Percentiles rank a stretch among this genome's conserved stretches.
These are phyloP conservation scores for Cantharis nigra DNA, from an alignment of 2,888 invertebrate genomes.

Conservation along the genomic window DNA sequence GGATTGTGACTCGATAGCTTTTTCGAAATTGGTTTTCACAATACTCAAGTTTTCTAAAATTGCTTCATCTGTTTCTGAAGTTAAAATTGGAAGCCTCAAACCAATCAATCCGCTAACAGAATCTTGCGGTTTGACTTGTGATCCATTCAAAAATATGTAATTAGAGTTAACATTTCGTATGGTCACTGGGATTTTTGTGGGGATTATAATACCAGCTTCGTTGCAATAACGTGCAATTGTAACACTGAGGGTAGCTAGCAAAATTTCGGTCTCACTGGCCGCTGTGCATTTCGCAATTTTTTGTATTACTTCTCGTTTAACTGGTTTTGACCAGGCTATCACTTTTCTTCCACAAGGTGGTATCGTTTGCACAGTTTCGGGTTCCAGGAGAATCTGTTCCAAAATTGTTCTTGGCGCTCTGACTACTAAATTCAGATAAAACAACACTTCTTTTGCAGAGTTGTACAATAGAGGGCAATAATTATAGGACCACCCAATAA, in stretches of 20 bases:
- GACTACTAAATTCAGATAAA: slow-evolving; percentile 54
- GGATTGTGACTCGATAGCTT: slow-evolving; percentile 58
- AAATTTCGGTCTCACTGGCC: slow-evolving; percentile 67
- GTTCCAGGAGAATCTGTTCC: slow-evolving; percentile 64
- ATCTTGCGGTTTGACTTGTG: slow-evolving; percentile 50
- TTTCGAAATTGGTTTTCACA: slow-evolving; percentile 53
- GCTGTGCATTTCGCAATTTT: slow-evolving; percentile 64
- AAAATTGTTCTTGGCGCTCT: slow-evolving; percentile 60
- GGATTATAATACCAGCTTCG: slow-evolving; percentile 56
- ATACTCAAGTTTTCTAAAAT: slow-evolving; percentile 49
- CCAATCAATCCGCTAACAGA: slow-evolving; percentile 67
- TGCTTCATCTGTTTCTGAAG: slow-evolving; percentile 43
- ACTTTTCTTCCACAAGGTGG: slow-evolving; percentile 74
- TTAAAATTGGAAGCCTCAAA: slow-evolving; percentile 64
- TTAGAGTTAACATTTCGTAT: slow-evolving; percentile 62
- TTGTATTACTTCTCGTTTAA: slow-evolving; percentile 62
- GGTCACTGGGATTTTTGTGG: slow-evolving; percentile 66
- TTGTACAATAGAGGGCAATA: slow-evolving; percentile 57
- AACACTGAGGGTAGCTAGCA: slow-evolving; percentile 66
- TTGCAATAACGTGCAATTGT: slow-evolving; percentile 68
- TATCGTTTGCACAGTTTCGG: slow-evolving; percentile 62
- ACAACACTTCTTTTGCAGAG: slow-evolving; percentile 54
- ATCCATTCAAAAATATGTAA: slow-evolving; percentile 61
- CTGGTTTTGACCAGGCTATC: slow-evolving; percentile 71
- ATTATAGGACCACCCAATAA: slow-evolving; percentile 49